Conservation (phyloP, 2,888 invertebrate species). For the Lampropteryx suffumata region DNA sequence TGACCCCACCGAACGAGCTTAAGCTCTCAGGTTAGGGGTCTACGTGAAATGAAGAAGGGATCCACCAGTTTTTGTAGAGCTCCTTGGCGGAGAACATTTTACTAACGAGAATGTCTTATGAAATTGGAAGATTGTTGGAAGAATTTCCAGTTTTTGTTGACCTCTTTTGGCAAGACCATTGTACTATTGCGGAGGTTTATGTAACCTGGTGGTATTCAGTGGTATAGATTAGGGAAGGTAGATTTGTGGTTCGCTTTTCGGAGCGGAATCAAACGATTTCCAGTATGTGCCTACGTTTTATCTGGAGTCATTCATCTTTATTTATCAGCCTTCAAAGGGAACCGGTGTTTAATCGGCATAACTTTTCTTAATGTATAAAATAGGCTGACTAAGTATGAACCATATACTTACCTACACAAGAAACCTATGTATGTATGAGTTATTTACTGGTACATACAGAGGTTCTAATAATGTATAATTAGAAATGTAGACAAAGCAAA, state of each 20-base stretch:
- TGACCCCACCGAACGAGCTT: conserved; percentile 7
- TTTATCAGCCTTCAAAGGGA: no score
- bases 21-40: conserved; percentile 5
- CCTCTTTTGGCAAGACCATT: not conserved
- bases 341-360: no score
- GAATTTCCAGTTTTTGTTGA: conserved; percentile 20
- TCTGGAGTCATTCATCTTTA: conserved; percentile 6
- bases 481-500: no score
- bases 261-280: conserved; percentile 26
- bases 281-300: conserved; percentile 21
- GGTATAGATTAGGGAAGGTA: conserved; percentile 26
- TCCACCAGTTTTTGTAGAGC: conserved; percentile 8
- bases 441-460: no score
- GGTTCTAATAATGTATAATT: no score
- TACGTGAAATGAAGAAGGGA: not conserved
- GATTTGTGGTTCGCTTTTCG: conserved; percentile 26
- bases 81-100: not conserved
- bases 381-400: no score
- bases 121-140: conserved; percentile 12
- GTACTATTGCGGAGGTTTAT: conserved; percentile 8
- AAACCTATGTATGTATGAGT: no score
- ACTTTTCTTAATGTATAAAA: no score
- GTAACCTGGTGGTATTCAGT: conserved; percentile 16
- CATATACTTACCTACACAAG: no score
- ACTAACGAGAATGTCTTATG: conserved; percentile 12